These are phyloP conservation scores for Drosophila grimshawi DNA, from an alignment of 1,140 invertebrate species.

Conservation along the genomic window DNA sequence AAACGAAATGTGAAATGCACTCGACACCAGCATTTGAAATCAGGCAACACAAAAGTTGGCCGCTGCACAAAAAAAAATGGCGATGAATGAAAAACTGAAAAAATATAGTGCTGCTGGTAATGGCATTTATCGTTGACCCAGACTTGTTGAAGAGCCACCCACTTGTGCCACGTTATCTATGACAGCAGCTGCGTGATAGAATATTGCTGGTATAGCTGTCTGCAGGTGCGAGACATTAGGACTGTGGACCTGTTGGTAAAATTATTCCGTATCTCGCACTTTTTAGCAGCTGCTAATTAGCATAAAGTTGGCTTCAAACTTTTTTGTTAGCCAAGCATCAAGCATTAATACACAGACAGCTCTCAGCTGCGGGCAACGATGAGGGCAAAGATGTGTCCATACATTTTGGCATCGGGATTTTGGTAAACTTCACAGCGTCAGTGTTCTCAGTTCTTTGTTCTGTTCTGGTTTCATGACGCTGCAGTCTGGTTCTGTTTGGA, in stretches of 20 bases:
- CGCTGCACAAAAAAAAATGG: conserved; percentile 13
- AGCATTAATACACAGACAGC: conserved; percentile 6
- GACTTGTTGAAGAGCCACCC: conserved; percentile 1
- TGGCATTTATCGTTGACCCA: neutral
- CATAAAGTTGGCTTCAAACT: conserved; percentile 69
- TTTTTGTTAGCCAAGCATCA: conserved; percentile 12
- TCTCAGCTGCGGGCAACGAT: neutral
- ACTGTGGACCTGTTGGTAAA: conserved; percentile 33
- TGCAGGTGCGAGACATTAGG: conserved; percentile 32
- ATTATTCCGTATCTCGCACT: conserved; percentile 45
- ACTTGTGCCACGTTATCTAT: conserved; percentile 1
- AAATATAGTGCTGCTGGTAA: neutral
- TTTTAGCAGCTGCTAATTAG: conserved; percentile 73
- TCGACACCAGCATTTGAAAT: conserved; percentile 27
- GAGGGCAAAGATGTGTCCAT: conserved; percentile 44
- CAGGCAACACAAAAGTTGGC: conserved; percentile 39
- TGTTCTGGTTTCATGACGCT: conserved; percentile 48
- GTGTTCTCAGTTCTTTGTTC: conserved; percentile 32
- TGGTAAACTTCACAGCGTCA: conserved; percentile 63
- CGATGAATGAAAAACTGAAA: conserved; percentile 4
- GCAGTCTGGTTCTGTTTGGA: conserved; percentile 44
- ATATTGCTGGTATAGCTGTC: neutral
- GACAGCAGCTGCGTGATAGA: neutral
- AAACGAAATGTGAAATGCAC: conserved; percentile 32
- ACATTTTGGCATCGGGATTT: conserved; percentile 50